Evolutionary conservation across 1,140 invertebrate genomes (phyloP).

Genomic region (Bombus sibiricus): DNA sequence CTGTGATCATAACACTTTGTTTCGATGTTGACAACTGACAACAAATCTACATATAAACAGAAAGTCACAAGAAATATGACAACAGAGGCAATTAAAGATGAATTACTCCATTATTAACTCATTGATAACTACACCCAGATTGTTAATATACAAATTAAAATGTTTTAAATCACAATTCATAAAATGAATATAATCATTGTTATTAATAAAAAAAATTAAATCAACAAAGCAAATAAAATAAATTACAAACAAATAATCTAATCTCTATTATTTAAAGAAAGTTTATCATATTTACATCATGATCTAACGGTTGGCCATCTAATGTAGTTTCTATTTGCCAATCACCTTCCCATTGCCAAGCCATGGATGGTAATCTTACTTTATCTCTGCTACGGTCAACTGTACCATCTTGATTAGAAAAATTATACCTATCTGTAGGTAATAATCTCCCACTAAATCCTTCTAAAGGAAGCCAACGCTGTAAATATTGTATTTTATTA

Average conservation of each 20-base stretch:
- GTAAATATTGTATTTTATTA: constrained; percentile 57
- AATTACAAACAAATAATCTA: neutral
- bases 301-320: constrained; percentile 92
- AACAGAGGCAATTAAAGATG: constrained; percentile 7
- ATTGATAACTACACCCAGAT: neutral
- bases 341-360: constrained; percentile 97
- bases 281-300: constrained; percentile 85
- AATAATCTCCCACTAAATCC: constrained; percentile 92
- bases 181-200: neutral
- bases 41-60: constrained; percentile 61
- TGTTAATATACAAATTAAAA: constrained; percentile 9
- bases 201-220: neutral
- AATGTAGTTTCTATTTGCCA: constrained; percentile 95
- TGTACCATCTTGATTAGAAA: constrained; percentile 92
- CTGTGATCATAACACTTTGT: constrained; percentile 64
- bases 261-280: neutral
- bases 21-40: constrained; percentile 53
- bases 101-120: neutral
- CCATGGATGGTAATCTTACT: constrained; percentile 93
- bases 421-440: constrained; percentile 93
- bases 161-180: neutral
- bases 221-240: neutral
- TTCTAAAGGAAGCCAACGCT: constrained; percentile 95
- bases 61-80: constrained; percentile 54
- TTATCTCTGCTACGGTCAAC: constrained; percentile 89